A percentile compares a stretch with the other conserved stretches of the same genome.
phyloP scores from a whole-genome alignment of 2,113 vertebrate species.

The Otus sunia region DNA sequence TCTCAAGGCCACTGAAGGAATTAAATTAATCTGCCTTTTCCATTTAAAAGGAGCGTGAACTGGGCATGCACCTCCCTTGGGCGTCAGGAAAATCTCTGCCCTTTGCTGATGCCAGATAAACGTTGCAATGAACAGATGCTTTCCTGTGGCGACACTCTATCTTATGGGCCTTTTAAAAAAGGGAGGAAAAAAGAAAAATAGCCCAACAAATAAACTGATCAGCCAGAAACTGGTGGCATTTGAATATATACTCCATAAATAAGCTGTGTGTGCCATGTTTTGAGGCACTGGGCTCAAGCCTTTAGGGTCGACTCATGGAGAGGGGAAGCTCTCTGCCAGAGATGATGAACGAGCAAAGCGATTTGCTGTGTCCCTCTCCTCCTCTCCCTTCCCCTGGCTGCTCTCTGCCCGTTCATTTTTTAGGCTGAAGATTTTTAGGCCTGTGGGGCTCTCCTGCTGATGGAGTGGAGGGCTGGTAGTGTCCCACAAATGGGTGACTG shows the following conservation, averaged over 20 bases:
- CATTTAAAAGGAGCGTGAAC: background rate
- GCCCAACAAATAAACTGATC: background rate
- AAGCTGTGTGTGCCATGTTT: background rate
- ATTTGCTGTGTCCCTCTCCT: background rate
- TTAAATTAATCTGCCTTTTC: background rate
- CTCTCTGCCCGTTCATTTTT: background rate
- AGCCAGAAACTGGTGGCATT: background rate
- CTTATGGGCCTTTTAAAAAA: background rate
- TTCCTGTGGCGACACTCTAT: background rate
- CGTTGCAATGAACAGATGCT: background rate
- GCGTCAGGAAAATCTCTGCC: background rate
- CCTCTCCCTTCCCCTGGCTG: background rate
- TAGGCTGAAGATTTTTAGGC: background rate
- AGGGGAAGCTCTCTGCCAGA: background rate
- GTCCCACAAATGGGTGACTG: background rate
- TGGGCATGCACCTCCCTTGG: background rate
- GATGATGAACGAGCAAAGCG: accelerated
- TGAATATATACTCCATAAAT: background rate
- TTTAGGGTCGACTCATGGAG: background rate
- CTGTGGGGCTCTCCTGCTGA: background rate
- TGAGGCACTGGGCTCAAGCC: background rate
- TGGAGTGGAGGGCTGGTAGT: background rate
- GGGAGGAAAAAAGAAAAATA: accelerated
- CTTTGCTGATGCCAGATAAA: background rate
- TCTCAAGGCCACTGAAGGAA: background rate